Percentiles rank a stretch among this genome's conserved stretches.
phyloP scores from a whole-genome alignment of 2,113 vertebrate genomes.

The Erpornis zantholeuca region DNA sequence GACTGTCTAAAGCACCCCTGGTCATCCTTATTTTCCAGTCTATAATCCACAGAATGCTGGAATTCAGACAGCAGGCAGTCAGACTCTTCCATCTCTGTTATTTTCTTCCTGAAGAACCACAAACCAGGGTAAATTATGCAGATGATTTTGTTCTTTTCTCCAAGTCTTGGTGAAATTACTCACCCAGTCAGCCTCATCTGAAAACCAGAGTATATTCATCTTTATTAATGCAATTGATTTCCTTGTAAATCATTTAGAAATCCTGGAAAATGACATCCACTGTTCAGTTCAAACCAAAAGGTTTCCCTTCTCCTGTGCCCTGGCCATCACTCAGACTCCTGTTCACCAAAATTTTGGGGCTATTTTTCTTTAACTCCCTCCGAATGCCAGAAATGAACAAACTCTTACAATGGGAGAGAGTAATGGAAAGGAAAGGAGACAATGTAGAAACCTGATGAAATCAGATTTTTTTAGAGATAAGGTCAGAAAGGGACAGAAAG shows the following conservation, averaged over 20 bases:
- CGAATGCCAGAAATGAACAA: background rate
- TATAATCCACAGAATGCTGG: accelerated
- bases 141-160: background rate
- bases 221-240: background rate
- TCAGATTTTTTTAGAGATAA: accelerated
- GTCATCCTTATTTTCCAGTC: background rate
- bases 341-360: background rate
- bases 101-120: background rate
- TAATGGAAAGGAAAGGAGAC: background rate
- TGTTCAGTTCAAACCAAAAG: background rate
- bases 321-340: background rate
- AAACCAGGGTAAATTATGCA: background rate
- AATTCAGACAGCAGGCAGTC: background rate
- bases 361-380: background rate
- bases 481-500: background rate
- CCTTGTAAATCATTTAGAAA: background rate
- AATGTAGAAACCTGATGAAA: background rate
- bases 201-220: background rate
- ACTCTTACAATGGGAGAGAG: background rate
- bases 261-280: background rate
- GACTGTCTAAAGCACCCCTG: background rate
- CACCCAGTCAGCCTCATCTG: background rate
- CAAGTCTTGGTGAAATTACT: background rate
- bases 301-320: background rate
- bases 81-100: background rate